Conservation (phyloP, 1,140 invertebrate species). For the Caligus rogercresseyi region DNA sequence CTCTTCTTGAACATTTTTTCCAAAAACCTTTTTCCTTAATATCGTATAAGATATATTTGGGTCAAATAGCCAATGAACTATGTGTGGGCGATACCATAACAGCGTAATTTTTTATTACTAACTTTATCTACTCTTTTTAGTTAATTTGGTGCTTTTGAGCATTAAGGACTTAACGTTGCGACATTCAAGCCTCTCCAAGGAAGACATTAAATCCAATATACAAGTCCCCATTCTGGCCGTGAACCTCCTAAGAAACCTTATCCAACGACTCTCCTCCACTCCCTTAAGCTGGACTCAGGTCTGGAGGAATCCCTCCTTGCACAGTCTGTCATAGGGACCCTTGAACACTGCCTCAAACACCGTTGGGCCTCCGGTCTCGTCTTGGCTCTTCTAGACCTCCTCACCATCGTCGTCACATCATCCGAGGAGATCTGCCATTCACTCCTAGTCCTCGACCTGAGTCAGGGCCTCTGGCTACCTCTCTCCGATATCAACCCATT, state of each 20-base stretch:
- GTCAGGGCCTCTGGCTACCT: conserved; percentile 10
- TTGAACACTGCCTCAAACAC: not conserved
- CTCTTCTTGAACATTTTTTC: too few relatives aligned
- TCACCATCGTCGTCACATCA: not conserved
- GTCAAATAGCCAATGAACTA: not conserved
- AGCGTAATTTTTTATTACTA: not conserved
- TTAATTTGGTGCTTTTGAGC: not conserved
- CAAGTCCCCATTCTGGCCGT: not conserved
- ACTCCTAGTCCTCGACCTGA: not conserved
- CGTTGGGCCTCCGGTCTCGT: not conserved
- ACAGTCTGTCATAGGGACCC: not conserved
- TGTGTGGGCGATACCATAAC: not conserved
- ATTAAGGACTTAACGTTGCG: not conserved
- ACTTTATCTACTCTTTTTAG: not conserved
- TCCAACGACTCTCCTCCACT: not conserved
- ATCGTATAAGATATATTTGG: not conserved
- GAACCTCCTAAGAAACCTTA: conserved; percentile 8
- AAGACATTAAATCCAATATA: not conserved
- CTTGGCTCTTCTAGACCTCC: not conserved
- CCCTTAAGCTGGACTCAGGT: not conserved
- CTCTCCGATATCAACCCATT: not conserved
- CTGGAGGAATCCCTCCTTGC: not conserved
- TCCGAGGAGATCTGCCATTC: conserved; percentile 7
- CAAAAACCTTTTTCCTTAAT: too few relatives aligned
- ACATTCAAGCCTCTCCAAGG: conserved; percentile 1